Conservation (phyloP, 2,888 invertebrate species). For the Cerceris rybyensis region DNA sequence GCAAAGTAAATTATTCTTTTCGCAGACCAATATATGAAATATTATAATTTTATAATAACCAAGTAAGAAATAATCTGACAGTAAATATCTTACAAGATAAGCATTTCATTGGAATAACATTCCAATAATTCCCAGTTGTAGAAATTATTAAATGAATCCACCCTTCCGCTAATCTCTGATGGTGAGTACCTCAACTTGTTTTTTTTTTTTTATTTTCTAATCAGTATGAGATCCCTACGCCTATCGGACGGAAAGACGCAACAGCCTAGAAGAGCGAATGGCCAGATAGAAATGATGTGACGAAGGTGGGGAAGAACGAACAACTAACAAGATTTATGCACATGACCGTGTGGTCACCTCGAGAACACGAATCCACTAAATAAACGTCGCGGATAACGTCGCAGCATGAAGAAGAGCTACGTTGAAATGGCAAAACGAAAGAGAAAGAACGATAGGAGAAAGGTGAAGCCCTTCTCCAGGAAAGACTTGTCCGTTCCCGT, state of each 20-base stretch:
- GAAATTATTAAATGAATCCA: no score
- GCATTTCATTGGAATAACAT: no score
- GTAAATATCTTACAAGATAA: no score
- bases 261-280: constrained; percentile 11
- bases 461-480: constrained; percentile 51
- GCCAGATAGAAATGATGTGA: neutral
- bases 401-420: constrained; percentile 11
- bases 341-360: constrained; percentile 63
- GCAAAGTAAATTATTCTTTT: no score
- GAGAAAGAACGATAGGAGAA: constrained; percentile 50
- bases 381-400: constrained; percentile 74
- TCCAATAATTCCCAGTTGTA: no score
- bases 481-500: constrained; percentile 70
- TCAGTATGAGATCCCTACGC: neutral
- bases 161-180: no score
- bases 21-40: no score
- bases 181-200: no score
- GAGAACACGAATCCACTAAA: constrained; percentile 76
- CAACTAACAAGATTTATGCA: constrained; percentile 70
- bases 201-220: no score
- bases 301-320: constrained; percentile 25
- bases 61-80: no score
- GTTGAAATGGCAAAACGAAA: constrained; percentile 38
- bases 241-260: constrained; percentile 18
- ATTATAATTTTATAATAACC: no score